Base-by-base conservation (phyloP, 2,888 invertebrate genomes). In the Hypolimnas misippus region DNA sequence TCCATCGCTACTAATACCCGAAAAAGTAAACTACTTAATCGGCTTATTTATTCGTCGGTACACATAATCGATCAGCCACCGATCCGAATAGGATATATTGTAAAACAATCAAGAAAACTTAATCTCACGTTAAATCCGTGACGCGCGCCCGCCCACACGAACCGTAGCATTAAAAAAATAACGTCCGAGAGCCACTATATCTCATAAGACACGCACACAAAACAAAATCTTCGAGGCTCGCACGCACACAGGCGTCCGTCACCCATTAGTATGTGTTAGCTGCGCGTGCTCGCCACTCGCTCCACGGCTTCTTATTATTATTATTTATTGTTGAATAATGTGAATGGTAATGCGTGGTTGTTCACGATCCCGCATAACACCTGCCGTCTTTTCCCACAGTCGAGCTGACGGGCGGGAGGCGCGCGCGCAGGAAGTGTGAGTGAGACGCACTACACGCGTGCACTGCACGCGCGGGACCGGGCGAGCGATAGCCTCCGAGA, bases 301-400 rank as follows among this genome's bases (percentile, higher is more conserved):
- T 89, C 88, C 85, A 83, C 87, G 87, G 89, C 91, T 90, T 88
- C 89, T 91, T 92, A 87, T 90, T 91, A 90, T 89, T 89, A 89
- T 92, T 91, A 91, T 91, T 91, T 91, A 91, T 92, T 86, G 92
- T 91, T 89, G 91, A 89, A 92, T 92, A 92, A 91, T 89, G 87
- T 91, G 91, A 91, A 92, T 92, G 90, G 91, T 92, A 92, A 91
- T 92, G 90, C 91, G 85, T 91, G 89, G 90, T 88, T 89, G 91
- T 91, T 92, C 92, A 91, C 93, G 92, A 92, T 92, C 90, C 87
- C 90, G 91, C 93, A 89, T 89, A 92, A 87, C 93, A 93, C 93
- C 93, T 93, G 93, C 93, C 92, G 89, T 88, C 84, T 91, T 92
- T 93, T 93, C 93, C 93, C 93, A 93, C 93, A 92, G 86, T 92